These are phyloP conservation scores for Cinara cedri DNA, from an alignment of 2,888 invertebrate genomes.

Conservation along the genomic window DNA sequence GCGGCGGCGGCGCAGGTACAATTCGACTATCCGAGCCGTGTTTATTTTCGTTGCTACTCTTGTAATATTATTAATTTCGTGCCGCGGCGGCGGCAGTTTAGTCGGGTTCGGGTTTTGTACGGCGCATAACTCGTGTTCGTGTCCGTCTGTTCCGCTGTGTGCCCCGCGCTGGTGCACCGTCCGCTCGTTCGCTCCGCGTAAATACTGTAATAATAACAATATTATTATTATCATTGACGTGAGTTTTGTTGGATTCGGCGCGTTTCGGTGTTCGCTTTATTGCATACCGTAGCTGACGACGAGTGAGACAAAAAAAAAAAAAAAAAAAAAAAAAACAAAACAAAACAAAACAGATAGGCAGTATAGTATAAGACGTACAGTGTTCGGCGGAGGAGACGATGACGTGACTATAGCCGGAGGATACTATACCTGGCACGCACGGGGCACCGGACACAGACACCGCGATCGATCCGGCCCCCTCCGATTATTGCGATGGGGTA, in stretches of 20 bases:
- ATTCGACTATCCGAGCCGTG: constrained; percentile 4
- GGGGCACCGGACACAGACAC: no score
- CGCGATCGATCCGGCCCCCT: background rate
- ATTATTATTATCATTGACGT: background rate
- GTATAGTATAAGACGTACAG: background rate
- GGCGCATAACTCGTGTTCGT: background rate
- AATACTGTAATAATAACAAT: background rate
- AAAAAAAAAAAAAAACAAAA: no score
- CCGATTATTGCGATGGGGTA: constrained; percentile 19
- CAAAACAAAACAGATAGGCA: no score
- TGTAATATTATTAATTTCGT: constrained; percentile 8
- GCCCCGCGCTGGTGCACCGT: background rate
- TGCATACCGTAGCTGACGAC: no score
- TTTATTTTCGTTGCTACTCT: constrained; percentile 50
- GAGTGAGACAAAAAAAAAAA: no score
- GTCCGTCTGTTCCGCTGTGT: background rate
- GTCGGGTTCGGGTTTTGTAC: constrained; percentile 40
- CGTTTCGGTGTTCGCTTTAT: no score
- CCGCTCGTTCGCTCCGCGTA: background rate
- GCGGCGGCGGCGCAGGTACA: background rate
- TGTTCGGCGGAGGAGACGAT: constrained; percentile 9
- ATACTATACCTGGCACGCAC: no score
- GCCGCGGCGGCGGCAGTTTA: constrained; percentile 15
- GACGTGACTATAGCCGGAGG: constrained; percentile 5
- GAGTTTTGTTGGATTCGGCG: no score